Evolutionary conservation across 1,140 invertebrate species (phyloP).

Genomic region (Trialeurodes vaporariorum): DNA sequence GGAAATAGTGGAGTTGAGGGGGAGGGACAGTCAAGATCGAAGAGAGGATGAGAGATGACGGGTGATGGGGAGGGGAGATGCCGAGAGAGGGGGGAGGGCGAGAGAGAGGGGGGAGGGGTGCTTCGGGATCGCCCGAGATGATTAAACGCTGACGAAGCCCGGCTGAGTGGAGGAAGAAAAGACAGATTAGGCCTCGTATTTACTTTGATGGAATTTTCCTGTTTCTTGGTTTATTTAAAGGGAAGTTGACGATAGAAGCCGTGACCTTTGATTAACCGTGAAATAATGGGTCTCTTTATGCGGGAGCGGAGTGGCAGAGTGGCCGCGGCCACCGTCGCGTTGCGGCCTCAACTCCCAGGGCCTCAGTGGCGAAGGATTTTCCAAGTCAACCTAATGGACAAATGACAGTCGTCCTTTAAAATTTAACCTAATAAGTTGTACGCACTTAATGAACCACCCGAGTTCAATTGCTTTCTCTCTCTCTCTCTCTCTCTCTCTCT

Average conservation of each 20-base stretch:
- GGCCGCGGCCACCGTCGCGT: too few relatives aligned
- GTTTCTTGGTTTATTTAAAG: constrained; percentile 1
- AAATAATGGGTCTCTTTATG: neutral
- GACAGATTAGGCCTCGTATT: neutral
- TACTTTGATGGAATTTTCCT: neutral
- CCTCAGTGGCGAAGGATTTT: too few relatives aligned
- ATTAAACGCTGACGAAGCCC: too few relatives aligned
- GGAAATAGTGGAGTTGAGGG: too few relatives aligned
- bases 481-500: too few relatives aligned
- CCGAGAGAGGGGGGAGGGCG: too few relatives aligned
- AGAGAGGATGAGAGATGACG: too few relatives aligned
- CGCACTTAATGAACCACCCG: neutral
- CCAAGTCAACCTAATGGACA: neutral
- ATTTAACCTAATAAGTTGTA: neutral
- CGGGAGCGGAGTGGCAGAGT: neutral
- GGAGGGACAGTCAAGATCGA: too few relatives aligned
- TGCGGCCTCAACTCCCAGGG: too few relatives aligned
- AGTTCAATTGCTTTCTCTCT: neutral
- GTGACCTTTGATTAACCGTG: neutral
- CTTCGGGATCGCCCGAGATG: too few relatives aligned
- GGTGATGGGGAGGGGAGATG: too few relatives aligned
- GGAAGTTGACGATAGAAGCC: neutral
- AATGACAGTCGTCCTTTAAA: neutral
- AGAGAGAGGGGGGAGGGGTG: too few relatives aligned
- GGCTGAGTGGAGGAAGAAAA: neutral